A percentile compares a stretch with the other conserved stretches of the same genome.
Conservation (phyloP, 2,797 vertebrate species). For the Tachyglossus aculeatus region DNA sequence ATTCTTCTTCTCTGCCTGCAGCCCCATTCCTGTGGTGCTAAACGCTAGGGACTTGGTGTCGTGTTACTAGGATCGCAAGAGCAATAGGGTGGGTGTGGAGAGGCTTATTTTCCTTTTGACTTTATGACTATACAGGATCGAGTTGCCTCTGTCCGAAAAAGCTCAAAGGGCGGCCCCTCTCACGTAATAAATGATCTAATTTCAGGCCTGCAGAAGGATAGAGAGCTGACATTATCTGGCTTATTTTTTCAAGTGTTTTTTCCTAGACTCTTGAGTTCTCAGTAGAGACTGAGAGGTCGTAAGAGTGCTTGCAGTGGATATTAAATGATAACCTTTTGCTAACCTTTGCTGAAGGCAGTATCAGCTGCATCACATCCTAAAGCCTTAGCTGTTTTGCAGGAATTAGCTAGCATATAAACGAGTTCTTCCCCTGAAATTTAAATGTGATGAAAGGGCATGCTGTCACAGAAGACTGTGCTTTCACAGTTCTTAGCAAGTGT, state of each 20-base stretch:
- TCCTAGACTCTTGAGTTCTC: conserved; percentile 1
- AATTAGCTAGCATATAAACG: conserved; percentile 19
- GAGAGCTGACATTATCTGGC: not conserved
- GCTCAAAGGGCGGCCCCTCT: not conserved
- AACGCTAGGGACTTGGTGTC: too few relatives aligned
- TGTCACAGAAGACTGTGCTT: conserved; percentile 15
- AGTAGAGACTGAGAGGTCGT: too few relatives aligned
- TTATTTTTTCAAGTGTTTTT: not conserved
- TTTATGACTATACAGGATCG: not conserved
- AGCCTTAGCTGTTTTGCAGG: conserved; percentile 26
- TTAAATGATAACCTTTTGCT: not conserved
- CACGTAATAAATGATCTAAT: conserved; percentile 14
- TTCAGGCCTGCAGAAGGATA: not conserved
- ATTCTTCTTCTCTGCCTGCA: not conserved
- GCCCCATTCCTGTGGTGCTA: not conserved
- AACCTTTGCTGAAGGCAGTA: conserved; percentile 38
- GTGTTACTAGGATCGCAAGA: conserved; percentile 11
- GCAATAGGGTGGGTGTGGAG: conserved; percentile 1
- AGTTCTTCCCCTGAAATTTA: conserved; percentile 23
- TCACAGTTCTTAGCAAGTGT: conserved; percentile 30
- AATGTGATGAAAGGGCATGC: conserved; percentile 45
- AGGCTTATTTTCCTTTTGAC: not conserved
- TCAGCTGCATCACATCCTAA: conserved; percentile 17
- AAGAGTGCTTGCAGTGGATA: not conserved
- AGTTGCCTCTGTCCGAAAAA: not conserved